phyloP scores from a whole-genome alignment of 2,888 invertebrate species.

The Amphipoea oculea region DNA sequence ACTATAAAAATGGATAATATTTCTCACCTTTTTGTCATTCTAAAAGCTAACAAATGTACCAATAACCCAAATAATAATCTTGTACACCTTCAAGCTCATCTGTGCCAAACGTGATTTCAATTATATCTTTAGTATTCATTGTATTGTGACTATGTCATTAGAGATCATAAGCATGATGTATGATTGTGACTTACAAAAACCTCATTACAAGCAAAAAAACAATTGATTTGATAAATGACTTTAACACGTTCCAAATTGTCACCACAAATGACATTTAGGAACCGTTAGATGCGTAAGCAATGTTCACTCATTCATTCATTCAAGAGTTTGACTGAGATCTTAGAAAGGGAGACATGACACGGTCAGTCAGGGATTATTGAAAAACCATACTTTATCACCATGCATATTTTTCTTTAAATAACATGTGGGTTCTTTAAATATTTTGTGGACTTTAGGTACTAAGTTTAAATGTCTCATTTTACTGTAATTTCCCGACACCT shows the following conservation, averaged over 20 bases:
- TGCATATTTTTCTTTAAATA: neutral
- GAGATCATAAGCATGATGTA: constrained; percentile 52
- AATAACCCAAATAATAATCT: constrained; percentile 45
- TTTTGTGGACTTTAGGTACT: neutral
- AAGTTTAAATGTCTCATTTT: neutral
- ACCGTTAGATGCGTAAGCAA: constrained; percentile 58
- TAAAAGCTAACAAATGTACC: constrained; percentile 30
- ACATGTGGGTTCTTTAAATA: neutral
- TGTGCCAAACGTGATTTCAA: constrained; percentile 54
- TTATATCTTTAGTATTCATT: constrained; percentile 47
- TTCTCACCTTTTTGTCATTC: neutral
- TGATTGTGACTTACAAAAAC: constrained; percentile 42
- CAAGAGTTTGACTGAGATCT: constrained; percentile 19
- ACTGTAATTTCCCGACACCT: neutral
- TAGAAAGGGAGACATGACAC: constrained; percentile 25
- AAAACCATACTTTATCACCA: neutral
- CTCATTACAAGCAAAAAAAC: constrained; percentile 46
- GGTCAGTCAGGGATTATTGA: constrained; percentile 24
- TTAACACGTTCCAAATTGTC: constrained; percentile 43
- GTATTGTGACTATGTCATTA: constrained; percentile 46
- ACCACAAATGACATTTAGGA: constrained; percentile 19
- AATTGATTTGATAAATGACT: constrained; percentile 57
- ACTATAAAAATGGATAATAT: neutral
- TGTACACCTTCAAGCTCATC: constrained; percentile 17
- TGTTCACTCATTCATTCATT: constrained; percentile 59